Conservation (phyloP, 1,140 invertebrate species). For the Procambarus virginalis region DNA sequence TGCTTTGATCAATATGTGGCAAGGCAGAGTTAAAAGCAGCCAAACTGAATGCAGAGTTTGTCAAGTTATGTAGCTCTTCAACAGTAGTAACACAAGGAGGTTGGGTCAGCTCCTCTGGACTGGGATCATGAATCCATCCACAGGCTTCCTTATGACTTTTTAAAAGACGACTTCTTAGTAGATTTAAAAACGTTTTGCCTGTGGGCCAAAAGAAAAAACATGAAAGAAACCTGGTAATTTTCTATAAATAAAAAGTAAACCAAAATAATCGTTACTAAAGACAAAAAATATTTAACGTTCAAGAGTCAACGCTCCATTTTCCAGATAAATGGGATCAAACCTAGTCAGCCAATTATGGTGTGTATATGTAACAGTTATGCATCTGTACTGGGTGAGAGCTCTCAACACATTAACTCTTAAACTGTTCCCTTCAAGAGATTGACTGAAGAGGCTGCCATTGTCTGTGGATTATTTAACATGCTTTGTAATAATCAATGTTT, state of each 20-base stretch:
- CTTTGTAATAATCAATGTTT: no score
- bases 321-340: no score
- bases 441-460: no score
- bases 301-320: no score
- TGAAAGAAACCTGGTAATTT: not conserved
- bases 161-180: not conserved
- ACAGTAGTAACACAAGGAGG: not conserved
- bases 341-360: no score
- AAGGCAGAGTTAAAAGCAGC: constrained; percentile 9
- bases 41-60: constrained; percentile 24
- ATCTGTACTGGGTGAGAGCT: no score
- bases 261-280: no score
- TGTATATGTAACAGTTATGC: no score
- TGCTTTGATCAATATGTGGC: constrained; percentile 4
- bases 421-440: no score
- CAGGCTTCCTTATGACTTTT: constrained; percentile 9
- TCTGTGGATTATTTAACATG: no score
- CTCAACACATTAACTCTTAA: no score
- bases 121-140: constrained; percentile 33
- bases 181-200: not conserved
- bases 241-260: not conserved
- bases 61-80: constrained; percentile 38
- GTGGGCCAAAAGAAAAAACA: not conserved
- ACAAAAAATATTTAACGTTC: no score
- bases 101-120: constrained; percentile 7